Percentiles rank a stretch among this genome's conserved stretches.
phyloP scores from a whole-genome alignment of 2,888 invertebrate species.

The Cerastis rubricosa region DNA sequence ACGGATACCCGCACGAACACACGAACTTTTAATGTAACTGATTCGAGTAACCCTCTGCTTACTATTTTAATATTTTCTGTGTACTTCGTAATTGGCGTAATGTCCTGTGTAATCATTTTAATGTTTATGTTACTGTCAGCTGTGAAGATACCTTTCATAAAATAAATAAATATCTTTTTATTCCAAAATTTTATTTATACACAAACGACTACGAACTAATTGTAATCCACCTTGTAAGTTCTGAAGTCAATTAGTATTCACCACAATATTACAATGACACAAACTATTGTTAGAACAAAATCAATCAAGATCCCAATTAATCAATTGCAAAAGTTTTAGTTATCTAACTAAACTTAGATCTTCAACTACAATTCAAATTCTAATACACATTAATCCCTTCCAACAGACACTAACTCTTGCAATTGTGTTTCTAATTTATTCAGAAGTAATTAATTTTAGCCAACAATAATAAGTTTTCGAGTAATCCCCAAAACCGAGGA shows the following conservation, averaged over 20 bases:
- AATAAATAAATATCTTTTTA: too few species aligned
- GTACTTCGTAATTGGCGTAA: too few species aligned
- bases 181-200: neutral
- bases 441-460: constrained; percentile 35
- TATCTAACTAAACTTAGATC: neutral
- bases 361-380: constrained; percentile 14
- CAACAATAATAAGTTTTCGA: constrained; percentile 5
- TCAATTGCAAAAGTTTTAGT: neutral
- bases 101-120: too few species aligned
- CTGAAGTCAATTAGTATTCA: constrained; percentile 2
- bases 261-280: neutral
- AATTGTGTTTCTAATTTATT: constrained; percentile 35
- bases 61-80: too few species aligned
- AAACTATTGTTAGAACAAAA: neutral
- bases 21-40: too few species aligned
- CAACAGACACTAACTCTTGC: neutral
- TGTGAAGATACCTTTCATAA: too few species aligned
- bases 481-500: neutral
- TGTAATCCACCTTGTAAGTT: neutral
- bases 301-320: constrained; percentile 32
- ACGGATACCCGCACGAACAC: too few species aligned
- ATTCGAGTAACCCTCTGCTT: too few species aligned
- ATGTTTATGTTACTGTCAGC: too few species aligned
- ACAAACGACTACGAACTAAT: neutral
- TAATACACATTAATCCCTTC: constrained; percentile 35